phyloP scores from a whole-genome alignment of 2,113 vertebrate species.

The Paramisgurnus dabryanus region DNA sequence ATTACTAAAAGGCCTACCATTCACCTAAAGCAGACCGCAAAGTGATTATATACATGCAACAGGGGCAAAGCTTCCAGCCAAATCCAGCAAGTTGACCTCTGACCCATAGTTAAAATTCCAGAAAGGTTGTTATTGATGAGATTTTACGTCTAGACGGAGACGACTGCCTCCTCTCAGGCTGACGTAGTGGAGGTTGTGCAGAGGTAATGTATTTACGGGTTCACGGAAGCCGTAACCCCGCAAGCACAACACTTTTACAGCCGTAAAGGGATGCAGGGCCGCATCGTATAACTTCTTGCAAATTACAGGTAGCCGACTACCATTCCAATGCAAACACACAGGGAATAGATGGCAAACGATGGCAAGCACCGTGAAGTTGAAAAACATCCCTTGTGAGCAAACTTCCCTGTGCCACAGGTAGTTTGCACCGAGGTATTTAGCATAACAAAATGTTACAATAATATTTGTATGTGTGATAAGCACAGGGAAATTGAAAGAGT shows the following conservation, averaged over 20 bases:
- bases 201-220: slow-evolving; percentile 59
- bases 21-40: background rate
- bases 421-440: slow-evolving; percentile 43
- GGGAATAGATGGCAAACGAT: slow-evolving; percentile 14
- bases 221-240: slow-evolving; percentile 45
- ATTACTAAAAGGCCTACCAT: background rate
- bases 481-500: slow-evolving; percentile 40
- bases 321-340: slow-evolving; percentile 47
- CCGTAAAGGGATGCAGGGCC: slow-evolving; percentile 50
- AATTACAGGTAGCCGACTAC: slow-evolving; percentile 57
- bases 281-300: slow-evolving; percentile 55
- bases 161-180: slow-evolving; percentile 2
- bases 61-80: background rate
- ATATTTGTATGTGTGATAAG: slow-evolving; percentile 39
- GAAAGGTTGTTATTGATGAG: slow-evolving; percentile 22
- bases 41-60: background rate
- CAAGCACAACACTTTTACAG: slow-evolving; percentile 58
- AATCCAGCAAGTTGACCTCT: slow-evolving; percentile 28
- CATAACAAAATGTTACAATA: slow-evolving; percentile 37
- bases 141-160: slow-evolving; percentile 28
- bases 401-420: slow-evolving; percentile 15
- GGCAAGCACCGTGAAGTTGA: background rate
- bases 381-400: background rate
- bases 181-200: slow-evolving; percentile 49
- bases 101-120: slow-evolving; percentile 39